Evolutionary conservation across 2,797 vertebrate species (phyloP), one percentile per base, ranked within the genome.

Genomic region (Oreortyx pictus): DNA sequence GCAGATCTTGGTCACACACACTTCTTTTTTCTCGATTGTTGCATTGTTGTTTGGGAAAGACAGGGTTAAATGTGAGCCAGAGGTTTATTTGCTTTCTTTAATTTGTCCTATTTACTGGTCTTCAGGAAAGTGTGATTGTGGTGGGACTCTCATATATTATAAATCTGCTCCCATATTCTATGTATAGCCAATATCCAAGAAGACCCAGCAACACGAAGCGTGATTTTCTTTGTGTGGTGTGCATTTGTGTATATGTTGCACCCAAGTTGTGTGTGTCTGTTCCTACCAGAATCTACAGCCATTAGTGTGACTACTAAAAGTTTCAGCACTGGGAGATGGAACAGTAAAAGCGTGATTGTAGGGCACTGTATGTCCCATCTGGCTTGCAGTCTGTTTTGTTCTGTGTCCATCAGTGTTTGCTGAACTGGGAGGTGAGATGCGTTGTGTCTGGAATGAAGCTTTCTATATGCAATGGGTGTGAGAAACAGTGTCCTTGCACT

Each of bases 181-280:
- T 41, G 22, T n/a, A 39, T 13, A 72, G 39, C 52, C 70, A 41
- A 8, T 54, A n/a, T 39, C 68, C 35, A 37, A 56, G 70, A n/a
- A 54, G 39, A 57, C 29, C 23, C 37, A 43, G 15, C 29, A 57
- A 14, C 37, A 9, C 12, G 14, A 47, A 37, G 7, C 29, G 20
- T 37, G 43, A 37, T 57, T 80, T 60, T 74, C n/a, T 88, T 9
- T 3, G 0, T 75, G 25, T 56, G 70, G 52, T 14, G 19, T 52
- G 31, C 33, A 3, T 14, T 47, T 3, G 0, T 46, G 2, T 66
- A 5, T 39, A 0, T 31, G 46, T 52, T 80, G 13, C 5, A 5
- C 19, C 80, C 22, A 20, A 8, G 60, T 39, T 33, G 77, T 68
- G 25, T 65, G 46, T 39, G 49, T 80, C 15, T 57, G 2, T 85